These are phyloP conservation scores for Diloba caeruleocephala DNA, from an alignment of 2,888 invertebrate species.

Conservation along the genomic window DNA sequence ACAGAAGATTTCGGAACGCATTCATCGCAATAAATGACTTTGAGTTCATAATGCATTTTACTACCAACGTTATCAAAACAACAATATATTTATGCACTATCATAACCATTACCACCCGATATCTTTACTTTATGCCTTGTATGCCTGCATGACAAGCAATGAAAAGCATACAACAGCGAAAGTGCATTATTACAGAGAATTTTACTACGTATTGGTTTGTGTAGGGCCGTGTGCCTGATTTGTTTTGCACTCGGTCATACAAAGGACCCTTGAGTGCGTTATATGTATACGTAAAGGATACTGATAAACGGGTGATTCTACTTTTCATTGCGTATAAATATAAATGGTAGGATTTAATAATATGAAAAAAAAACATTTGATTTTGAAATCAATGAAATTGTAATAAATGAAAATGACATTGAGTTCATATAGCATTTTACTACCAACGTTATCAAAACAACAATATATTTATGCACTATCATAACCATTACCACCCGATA, in stretches of 20 bases:
- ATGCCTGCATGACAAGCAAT: constrained; percentile 22
- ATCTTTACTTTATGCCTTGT: background rate
- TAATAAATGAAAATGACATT: constrained; percentile 18
- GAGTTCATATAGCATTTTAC: constrained; percentile 3
- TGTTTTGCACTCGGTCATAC: constrained; percentile 62
- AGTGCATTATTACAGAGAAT: background rate
- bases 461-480: background rate
- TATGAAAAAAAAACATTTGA: too few species aligned
- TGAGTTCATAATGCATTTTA: constrained; percentile 1
- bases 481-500: constrained; percentile 6
- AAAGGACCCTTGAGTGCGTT: constrained; percentile 34
- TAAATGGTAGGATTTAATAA: too few species aligned
- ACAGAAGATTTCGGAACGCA: constrained; percentile 31
- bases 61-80: background rate
- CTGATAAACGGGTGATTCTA: background rate
- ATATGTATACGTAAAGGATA: background rate
- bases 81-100: background rate
- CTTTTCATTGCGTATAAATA: too few species aligned
- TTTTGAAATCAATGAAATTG: too few species aligned
- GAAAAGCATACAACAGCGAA: constrained; percentile 2
- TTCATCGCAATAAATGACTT: constrained; percentile 11
- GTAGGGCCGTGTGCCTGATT: constrained; percentile 61
- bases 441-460: background rate
- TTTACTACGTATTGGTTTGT: constrained; percentile 5
- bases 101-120: constrained; percentile 6